Conservation (phyloP, 2,888 invertebrate genomes). For the Pemphredon lugubris region DNA sequence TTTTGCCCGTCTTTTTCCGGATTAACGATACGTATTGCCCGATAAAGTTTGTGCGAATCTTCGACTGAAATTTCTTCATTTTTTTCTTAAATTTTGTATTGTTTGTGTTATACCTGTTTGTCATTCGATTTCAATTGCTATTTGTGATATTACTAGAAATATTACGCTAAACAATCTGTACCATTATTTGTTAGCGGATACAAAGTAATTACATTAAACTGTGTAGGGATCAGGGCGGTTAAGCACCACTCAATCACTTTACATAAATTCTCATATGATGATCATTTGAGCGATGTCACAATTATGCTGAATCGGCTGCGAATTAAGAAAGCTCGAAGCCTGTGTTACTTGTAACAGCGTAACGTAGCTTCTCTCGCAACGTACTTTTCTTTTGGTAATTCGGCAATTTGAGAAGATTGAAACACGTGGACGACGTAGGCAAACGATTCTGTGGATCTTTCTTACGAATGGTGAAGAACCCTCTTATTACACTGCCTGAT, state of each 20-base stretch:
- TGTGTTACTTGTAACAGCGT: conserved; percentile 98
- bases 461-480: conserved; percentile 98
- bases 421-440: conserved; percentile 99
- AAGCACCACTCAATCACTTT: conserved; percentile 55
- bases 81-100: conserved; percentile 2
- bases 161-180: conserved; percentile 18
- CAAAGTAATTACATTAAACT: background rate
- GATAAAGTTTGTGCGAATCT: conserved; percentile 46
- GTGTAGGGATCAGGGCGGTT: conserved; percentile 25
- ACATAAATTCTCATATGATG: conserved; percentile 36
- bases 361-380: conserved; percentile 96
- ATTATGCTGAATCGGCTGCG: conserved; percentile 1
- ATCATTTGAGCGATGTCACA: conserved; percentile 32
- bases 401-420: conserved; percentile 98
- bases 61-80: conserved; percentile 27
- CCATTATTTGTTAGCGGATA: background rate
- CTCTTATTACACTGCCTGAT: conserved; percentile 96
- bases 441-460: conserved; percentile 96
- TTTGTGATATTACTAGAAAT: conserved; percentile 15
- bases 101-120: background rate
- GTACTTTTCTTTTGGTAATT: conserved; percentile 99
- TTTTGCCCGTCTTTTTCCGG: too few relatives aligned
- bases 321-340: conserved; percentile 98
- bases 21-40: conserved; percentile 12
- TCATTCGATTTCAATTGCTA: conserved; percentile 20